Evolutionary conservation across 2,797 vertebrate species (phyloP).

Genomic region (Onychomys torridus): DNA sequence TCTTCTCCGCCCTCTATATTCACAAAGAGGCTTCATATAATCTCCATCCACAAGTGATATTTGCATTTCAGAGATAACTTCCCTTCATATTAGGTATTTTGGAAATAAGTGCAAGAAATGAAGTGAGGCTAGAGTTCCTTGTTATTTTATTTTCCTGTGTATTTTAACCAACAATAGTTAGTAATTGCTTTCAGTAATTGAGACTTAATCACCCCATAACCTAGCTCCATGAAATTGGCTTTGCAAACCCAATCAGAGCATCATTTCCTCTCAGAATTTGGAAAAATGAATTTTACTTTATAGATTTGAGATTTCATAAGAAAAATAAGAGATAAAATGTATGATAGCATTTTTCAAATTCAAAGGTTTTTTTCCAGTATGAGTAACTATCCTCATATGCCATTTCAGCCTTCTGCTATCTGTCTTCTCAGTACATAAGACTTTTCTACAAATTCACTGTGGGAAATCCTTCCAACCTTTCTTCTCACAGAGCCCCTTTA

Average conservation of each 20-base stretch:
- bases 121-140: not conserved
- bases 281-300: constrained; percentile 11
- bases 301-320: constrained; percentile 18
- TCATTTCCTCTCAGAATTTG: not conserved
- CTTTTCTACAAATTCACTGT: constrained; percentile 40
- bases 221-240: not conserved
- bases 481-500: not conserved
- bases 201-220: not conserved
- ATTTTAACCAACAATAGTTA: not conserved
- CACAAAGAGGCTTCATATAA: not conserved
- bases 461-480: not conserved
- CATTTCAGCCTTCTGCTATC: constrained; percentile 47
- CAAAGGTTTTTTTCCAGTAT: constrained; percentile 48
- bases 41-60: not conserved
- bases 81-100: not conserved
- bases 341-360: constrained; percentile 19
- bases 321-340: constrained; percentile 33
- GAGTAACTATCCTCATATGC: not conserved
- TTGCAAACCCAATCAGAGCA: not conserved
- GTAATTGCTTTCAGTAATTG: not conserved
- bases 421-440: not conserved
- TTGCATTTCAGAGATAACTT: not conserved
- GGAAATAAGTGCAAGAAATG: constrained; percentile 9
- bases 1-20: not conserved
- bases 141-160: not conserved